Percentiles rank a stretch among this genome's conserved stretches.
phyloP scores from a whole-genome alignment of 2,888 invertebrate genomes.

The Thereva nobilitata region DNA sequence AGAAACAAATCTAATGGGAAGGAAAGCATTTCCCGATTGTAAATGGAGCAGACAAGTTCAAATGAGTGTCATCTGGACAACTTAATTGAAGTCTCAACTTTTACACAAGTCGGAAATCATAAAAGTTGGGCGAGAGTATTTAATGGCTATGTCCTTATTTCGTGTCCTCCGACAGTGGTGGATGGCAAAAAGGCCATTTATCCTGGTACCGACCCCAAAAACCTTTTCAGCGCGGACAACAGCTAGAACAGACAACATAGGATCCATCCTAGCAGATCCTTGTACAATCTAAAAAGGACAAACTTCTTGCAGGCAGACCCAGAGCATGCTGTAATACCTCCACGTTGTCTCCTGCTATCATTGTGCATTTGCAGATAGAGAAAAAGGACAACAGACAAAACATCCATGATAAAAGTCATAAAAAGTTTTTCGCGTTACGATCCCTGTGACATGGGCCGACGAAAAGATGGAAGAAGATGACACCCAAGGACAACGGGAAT shows the following conservation, averaged over 20 bases:
- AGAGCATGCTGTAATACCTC: not conserved
- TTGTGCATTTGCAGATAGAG: conserved; percentile 15
- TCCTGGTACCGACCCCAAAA: conserved; percentile 13
- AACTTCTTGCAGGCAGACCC: conserved; percentile 10
- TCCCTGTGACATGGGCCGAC: conserved; percentile 22
- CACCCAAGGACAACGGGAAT: conserved; percentile 23
- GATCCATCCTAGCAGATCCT: not conserved
- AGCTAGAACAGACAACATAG: conserved; percentile 7
- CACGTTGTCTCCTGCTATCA: conserved; percentile 12
- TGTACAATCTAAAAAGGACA: not conserved
- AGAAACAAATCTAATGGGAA: not conserved
- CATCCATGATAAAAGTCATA: conserved; percentile 37
- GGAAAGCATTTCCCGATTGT: conserved; percentile 2
- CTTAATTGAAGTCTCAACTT: conserved; percentile 30
- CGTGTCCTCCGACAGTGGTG: conserved; percentile 11
- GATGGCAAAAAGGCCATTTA: conserved; percentile 20
- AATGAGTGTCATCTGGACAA: conserved; percentile 28
- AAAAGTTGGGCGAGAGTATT: conserved; percentile 24
- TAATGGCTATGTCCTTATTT: conserved; percentile 18
- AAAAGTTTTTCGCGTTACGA: conserved; percentile 40
- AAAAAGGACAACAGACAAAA: conserved; percentile 28
- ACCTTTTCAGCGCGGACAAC: conserved; percentile 1
- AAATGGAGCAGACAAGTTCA: conserved; percentile 22
- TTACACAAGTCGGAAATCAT: conserved; percentile 34
- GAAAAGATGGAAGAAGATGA: conserved; percentile 17